Evolutionary conservation across 2,888 invertebrate species (phyloP), one percentile per base, ranked within the genome.

Genomic region (Hirtodrosophila cameraria): DNA sequence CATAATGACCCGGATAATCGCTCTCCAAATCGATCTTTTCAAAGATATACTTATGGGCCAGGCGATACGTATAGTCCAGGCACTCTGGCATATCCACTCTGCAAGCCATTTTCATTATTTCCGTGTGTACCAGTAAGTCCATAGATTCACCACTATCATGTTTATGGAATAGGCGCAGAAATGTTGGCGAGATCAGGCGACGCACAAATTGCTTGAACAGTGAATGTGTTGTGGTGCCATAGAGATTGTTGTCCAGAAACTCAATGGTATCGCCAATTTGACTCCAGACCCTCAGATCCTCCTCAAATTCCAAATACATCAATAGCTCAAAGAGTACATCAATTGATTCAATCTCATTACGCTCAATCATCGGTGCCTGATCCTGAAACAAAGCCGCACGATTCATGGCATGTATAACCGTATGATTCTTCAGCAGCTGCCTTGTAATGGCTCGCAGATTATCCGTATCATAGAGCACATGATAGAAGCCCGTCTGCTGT

Each of bases 351-450:
- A 92, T 89, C 20, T 93, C 93, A 53, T 93, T 93, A 64, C 93
- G 91, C 13, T 94, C 94, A 36, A 95, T 88, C 57, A 93, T 92
- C 90, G 45, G 79, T 11, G 62, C 68, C 0, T 94, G 93, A 88
- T 98, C 98, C 70, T 97, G 96, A 8, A 99, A 92, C 41, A 98
- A 92, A 84, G 97, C 96, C 0, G 96, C 97, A 48, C 97, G 92
- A 86, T 97, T 97, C 41, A 94, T 93, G 1, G 94, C 92, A 68
- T 95, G 93, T 50, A 97, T 95, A 20, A 92, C 92, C 73, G 92
- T 90, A 74, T 93, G 95, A 36, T 92, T 92, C 2, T 92, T 91
- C 4, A 93, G 93, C 94, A 91, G 52, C 93, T 88, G 93, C 16
- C 92, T 91, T 7, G 93, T 93, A 3, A 97, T 92, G 0, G 93